phyloP scores from a whole-genome alignment of 2,113 vertebrate species.

The Etheostoma spectabile region DNA sequence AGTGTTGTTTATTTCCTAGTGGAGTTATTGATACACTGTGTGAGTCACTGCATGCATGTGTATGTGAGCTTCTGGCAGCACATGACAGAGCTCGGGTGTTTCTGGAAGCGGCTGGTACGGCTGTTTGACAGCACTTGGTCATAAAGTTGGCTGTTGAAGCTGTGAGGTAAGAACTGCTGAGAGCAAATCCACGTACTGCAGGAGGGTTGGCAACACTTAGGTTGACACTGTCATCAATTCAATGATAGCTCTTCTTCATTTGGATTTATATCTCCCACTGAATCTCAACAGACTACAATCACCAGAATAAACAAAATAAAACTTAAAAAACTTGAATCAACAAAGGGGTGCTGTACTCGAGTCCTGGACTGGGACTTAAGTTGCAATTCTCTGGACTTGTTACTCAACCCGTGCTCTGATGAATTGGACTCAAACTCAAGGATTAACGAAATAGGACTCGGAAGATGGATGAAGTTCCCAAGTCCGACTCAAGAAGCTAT shows the following conservation, averaged over 20 bases:
- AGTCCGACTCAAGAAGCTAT: too few relatives aligned
- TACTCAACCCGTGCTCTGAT: too few relatives aligned
- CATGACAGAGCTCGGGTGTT: not conserved
- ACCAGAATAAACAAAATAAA: not conserved
- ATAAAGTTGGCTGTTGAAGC: constrained; percentile 8
- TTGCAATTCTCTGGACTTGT: too few relatives aligned
- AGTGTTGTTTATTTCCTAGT: not conserved
- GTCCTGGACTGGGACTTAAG: too few relatives aligned
- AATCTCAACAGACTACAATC: not conserved
- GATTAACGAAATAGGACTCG: too few relatives aligned
- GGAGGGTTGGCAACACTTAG: not conserved
- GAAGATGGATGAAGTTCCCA: too few relatives aligned
- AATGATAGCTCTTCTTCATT: not conserved
- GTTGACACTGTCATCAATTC: not conserved
- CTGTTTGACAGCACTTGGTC: not conserved
- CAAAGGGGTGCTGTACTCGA: too few relatives aligned
- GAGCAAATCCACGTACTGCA: not conserved
- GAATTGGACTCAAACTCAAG: too few relatives aligned
- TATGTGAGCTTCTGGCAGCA: not conserved
- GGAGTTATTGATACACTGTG: not conserved
- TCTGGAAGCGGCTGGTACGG: not conserved
- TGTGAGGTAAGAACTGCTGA: not conserved
- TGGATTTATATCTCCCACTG: not conserved
- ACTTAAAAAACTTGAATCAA: not conserved
- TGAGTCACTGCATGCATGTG: not conserved